Percentiles rank a stretch among this genome's conserved stretches.
phyloP scores from a whole-genome alignment of 2,888 invertebrate species.

The Rhaphigaster nebulosa region DNA sequence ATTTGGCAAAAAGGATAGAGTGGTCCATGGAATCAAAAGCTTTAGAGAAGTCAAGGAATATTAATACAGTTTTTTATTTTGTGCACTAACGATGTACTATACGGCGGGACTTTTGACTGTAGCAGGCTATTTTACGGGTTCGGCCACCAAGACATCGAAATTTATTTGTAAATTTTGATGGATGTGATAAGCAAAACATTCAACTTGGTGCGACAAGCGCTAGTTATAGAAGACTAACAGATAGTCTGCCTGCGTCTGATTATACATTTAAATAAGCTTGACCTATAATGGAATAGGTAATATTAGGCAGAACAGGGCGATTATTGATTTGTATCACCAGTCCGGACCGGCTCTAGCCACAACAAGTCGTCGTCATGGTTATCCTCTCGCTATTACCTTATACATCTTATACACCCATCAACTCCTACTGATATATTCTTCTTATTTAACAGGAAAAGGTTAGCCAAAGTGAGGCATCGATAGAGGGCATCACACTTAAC shows the following conservation, averaged over 20 bases:
- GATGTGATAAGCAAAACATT: not conserved
- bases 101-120: not conserved
- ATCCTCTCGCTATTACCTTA: not conserved
- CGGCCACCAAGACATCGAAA: not conserved
- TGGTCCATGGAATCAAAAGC: too few relatives aligned
- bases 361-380: not conserved
- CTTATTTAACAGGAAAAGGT: not conserved
- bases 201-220: not conserved
- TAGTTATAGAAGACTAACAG: not conserved
- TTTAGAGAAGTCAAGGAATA: too few relatives aligned
- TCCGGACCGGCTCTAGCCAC: not conserved
- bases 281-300: slow-evolving; percentile 16
- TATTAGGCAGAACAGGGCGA: not conserved
- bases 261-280: slow-evolving; percentile 9
- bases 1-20: too few relatives aligned
- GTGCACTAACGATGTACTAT: too few relatives aligned
- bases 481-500: not conserved
- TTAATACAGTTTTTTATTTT: too few relatives aligned
- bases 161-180: not conserved
- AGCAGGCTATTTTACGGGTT: not conserved
- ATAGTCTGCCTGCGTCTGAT: not conserved
- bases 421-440: not conserved
- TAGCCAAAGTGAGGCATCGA: not conserved
- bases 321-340: not conserved
- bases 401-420: not conserved